Evolutionary conservation across 2,113 vertebrate genomes (phyloP).

Genomic region (Phaethornis superciliosus): DNA sequence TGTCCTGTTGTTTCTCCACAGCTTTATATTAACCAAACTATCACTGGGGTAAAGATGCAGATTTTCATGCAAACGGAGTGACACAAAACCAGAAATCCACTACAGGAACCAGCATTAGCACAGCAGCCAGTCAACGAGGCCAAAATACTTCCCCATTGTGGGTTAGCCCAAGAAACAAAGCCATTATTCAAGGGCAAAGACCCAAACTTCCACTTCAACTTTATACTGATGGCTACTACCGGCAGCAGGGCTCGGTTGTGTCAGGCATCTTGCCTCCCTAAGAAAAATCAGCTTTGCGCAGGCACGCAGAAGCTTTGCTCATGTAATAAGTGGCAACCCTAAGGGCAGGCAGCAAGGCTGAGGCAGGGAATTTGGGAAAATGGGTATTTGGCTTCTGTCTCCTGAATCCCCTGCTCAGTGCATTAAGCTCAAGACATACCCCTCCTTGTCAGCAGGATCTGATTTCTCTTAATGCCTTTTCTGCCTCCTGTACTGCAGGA

Average conservation of each 20-base stretch:
- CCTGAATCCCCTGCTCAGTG: background rate
- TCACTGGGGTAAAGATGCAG: background rate
- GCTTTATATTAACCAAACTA: conserved; percentile 16
- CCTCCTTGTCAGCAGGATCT: background rate
- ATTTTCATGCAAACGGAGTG: background rate
- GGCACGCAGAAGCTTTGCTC: background rate
- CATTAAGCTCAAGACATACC: background rate
- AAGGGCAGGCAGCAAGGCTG: background rate
- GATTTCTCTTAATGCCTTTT: background rate
- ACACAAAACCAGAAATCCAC: background rate
- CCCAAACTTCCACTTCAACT: background rate
- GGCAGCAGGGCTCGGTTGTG: background rate
- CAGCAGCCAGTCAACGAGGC: background rate
- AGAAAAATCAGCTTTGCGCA: background rate
- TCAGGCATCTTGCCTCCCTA: background rate
- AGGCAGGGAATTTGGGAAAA: background rate
- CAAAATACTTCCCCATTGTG: background rate
- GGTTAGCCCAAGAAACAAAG: background rate
- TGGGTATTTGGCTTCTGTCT: background rate
- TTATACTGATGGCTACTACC: rapidly evolving
- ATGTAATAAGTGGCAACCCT: background rate
- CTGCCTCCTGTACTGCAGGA: background rate
- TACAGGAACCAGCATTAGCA: background rate
- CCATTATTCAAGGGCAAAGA: background rate
- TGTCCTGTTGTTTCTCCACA: background rate